These are phyloP conservation scores for Dynastes maya DNA, from an alignment of 2,888 invertebrate species.

Conservation along the genomic window DNA sequence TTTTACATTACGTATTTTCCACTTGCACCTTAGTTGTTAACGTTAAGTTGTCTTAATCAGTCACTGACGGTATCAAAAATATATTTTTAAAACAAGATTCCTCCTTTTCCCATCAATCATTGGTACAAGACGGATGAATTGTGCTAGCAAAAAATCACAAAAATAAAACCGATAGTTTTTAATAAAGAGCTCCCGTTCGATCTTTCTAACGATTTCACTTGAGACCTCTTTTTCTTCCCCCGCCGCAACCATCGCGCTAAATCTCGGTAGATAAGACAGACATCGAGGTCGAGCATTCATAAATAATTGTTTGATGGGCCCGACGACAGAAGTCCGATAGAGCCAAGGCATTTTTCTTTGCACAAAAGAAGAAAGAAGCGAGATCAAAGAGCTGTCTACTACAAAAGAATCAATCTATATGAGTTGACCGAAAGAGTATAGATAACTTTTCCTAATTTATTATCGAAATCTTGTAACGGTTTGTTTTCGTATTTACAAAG, in stretches of 20 bases:
- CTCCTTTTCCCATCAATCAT: not conserved
- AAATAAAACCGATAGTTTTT: not conserved
- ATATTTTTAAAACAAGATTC: not conserved
- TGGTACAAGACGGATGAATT: not conserved
- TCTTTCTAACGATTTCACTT: constrained; percentile 3
- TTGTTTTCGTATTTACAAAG: too few relatives aligned
- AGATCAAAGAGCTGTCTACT: not conserved
- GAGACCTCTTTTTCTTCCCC: not conserved
- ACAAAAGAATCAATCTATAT: not conserved
- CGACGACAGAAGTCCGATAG: constrained; percentile 16
- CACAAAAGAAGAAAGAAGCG: constrained; percentile 8
- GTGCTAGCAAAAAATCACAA: not conserved
- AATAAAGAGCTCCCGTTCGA: not conserved
- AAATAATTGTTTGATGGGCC: constrained; percentile 22
- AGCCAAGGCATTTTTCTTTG: not conserved
- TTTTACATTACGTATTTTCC: too few relatives aligned
- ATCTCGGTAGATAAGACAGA: not conserved
- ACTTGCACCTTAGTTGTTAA: too few relatives aligned
- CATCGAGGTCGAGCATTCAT: constrained; percentile 14
- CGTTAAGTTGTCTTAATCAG: too few relatives aligned
- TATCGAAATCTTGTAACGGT: too few relatives aligned
- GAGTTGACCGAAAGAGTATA: not conserved
- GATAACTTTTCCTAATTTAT: too few relatives aligned
- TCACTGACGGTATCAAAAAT: too few relatives aligned
- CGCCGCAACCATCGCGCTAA: too few relatives aligned